A percentile compares a stretch with the other conserved stretches of the same genome.
Evolutionary conservation across 2,888 invertebrate genomes (phyloP).

Genomic region (Molorchus minor): DNA sequence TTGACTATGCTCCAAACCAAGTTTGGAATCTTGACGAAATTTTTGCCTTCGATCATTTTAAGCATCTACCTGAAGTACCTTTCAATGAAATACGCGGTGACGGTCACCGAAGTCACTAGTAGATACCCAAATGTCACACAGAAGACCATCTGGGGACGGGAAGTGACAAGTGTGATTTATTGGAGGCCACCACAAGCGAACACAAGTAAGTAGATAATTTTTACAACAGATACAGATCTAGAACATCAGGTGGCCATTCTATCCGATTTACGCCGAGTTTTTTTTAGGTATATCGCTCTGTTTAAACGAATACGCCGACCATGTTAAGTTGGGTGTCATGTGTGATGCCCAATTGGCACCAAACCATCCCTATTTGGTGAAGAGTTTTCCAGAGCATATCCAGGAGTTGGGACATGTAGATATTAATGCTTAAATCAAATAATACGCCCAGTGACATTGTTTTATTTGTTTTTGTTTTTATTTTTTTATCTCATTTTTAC

Average conservation of each 20-base stretch:
- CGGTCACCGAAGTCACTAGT: constrained; percentile 69
- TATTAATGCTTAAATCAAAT: not conserved
- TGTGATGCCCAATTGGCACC: constrained; percentile 76
- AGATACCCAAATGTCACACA: constrained; percentile 61
- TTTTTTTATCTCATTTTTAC: too few relatives aligned
- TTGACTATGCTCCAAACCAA: constrained; percentile 66
- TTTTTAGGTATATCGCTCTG: constrained; percentile 76
- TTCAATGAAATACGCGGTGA: constrained; percentile 73
- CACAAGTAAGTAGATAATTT: constrained; percentile 68
- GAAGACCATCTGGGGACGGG: constrained; percentile 72
- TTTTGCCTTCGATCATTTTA: constrained; percentile 69
- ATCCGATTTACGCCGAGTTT: not conserved
- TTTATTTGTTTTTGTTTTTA: too few relatives aligned
- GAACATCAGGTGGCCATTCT: too few relatives aligned
- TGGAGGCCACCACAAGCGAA: constrained; percentile 82
- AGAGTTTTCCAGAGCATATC: constrained; percentile 57
- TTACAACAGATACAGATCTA: not conserved
- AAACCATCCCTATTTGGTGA: constrained; percentile 68
- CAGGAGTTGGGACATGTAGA: constrained; percentile 53
- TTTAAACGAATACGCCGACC: constrained; percentile 73
- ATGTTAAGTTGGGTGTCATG: constrained; percentile 75
- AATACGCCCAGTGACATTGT: too few relatives aligned
- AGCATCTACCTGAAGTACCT: constrained; percentile 70
- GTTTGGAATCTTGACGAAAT: constrained; percentile 69
- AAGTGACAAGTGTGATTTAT: constrained; percentile 71